Evolutionary conservation across 2,797 vertebrate genomes (phyloP), one percentile per base, ranked within the genome.

Genomic region (Iguana delicatissima): DNA sequence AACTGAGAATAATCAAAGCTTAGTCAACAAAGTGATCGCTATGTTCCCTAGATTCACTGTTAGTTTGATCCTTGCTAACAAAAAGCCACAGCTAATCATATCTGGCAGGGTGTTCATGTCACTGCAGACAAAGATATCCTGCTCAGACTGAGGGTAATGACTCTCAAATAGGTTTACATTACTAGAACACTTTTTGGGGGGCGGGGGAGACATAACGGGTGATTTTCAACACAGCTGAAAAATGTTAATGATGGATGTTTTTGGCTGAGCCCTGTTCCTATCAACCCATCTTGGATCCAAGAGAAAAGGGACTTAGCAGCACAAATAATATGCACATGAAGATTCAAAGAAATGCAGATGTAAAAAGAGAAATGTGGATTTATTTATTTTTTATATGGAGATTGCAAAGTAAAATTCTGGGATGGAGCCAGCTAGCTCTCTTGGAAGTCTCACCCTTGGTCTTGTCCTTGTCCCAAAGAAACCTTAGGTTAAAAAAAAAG

Each of bases 221-320:
- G 42, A 16, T 79, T 67, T 89, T 64, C 13, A 69, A 12, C 77
- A 20, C 59, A 32, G 9, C 64, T 69, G 24, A 26, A 74, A 88
- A 26, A 57, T 38, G n/a, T 38, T 81, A 32, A 72, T 81, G n/a
- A 14, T 42, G 13, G 22, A 7, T 59, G 20, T 55, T 52, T 38
- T 85, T 9, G 6, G 16, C 57, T 84, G 3, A 29, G 24, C 24
- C 12, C n/a, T 84, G 4, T 52, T 76, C 29, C 64, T 80, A n/a
- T 90, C 84, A 93, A 91, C 14, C 72, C 62, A 90, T 62, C 2
- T 29, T 29, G 85, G 46, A 87, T 38, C 12, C 8, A 80, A 82
- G 92, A 74, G 87, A 91, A 94, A 91, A 90, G 92, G 85, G 76
- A 94, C 76, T 20, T 35, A 79, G 76, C 89, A 35, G 3, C 29